Evolutionary conservation across 2,888 invertebrate species (phyloP).

Genomic region (Drosophila neotestacea): DNA sequence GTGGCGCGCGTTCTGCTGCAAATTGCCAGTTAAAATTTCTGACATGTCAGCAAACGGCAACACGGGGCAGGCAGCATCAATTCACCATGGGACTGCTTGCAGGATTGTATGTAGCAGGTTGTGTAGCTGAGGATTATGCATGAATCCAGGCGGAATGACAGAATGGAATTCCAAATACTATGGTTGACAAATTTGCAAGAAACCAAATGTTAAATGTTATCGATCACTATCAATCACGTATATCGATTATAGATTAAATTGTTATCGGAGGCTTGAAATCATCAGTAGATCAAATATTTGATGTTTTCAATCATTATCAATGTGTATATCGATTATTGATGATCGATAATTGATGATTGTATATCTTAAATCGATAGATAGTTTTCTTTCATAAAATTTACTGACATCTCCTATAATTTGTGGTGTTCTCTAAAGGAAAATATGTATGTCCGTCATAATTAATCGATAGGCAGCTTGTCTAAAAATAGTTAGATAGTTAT

Average conservation of each 20-base stretch:
- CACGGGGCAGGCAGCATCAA: slow-evolving; percentile 34
- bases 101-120: slow-evolving; percentile 4
- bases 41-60: slow-evolving; percentile 77
- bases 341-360: too few species aligned
- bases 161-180: neutral
- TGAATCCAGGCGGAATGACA: slow-evolving; percentile 2
- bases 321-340: too few species aligned
- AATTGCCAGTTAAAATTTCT: slow-evolving; percentile 81
- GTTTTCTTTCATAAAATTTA: too few species aligned
- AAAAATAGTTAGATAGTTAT: too few species aligned
- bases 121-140: slow-evolving; percentile 10
- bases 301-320: too few species aligned
- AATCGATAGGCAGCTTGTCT: too few species aligned
- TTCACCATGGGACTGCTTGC: slow-evolving; percentile 54
- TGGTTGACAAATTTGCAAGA: slow-evolving; percentile 5
- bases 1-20: slow-evolving; percentile 71
- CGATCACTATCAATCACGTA: neutral
- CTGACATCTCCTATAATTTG: too few species aligned
- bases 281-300: too few species aligned
- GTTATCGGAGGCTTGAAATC: neutral
- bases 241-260: neutral
- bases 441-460: too few species aligned
- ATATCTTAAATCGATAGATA: too few species aligned
- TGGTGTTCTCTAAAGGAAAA: too few species aligned
- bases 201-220: neutral